Conservation (phyloP, 1,140 invertebrate species). For the Belonocnema kinseyi region DNA sequence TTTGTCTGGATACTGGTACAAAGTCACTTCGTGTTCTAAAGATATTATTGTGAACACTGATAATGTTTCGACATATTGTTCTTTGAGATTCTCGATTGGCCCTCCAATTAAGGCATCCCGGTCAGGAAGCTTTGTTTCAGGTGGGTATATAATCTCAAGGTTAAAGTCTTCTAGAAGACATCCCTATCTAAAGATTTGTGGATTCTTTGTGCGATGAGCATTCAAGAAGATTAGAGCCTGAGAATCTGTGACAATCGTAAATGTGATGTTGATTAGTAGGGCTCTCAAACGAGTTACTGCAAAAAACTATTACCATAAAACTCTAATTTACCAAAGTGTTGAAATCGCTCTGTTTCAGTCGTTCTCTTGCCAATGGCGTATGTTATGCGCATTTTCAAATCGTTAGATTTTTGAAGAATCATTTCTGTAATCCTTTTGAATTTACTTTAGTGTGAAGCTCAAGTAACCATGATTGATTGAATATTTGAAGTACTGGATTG, state of each 20-base stretch:
- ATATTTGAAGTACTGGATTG: not conserved
- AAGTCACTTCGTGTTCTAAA: no score
- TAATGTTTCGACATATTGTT: no score
- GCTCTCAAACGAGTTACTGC: not conserved
- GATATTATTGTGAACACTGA: no score
- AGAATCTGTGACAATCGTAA: constrained; percentile 35
- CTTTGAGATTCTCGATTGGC: no score
- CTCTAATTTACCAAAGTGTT: not conserved
- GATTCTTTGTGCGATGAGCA: no score
- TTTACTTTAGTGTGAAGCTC: not conserved
- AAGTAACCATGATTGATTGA: not conserved
- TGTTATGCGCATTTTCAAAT: not conserved
- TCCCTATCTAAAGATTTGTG: constrained; percentile 32
- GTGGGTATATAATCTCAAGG: no score
- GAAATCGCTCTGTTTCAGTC: no score
- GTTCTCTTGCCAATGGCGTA: not conserved
- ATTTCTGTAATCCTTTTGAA: not conserved
- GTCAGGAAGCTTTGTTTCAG: no score
- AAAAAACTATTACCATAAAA: not conserved
- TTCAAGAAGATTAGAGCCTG: constrained; percentile 28
- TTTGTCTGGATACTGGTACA: no score
- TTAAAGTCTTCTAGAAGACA: no score
- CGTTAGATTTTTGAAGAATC: no score
- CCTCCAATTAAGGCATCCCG: no score
- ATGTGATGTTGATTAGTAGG: constrained; percentile 10